Base-by-base conservation (phyloP, 2,888 invertebrate species). In the Stenurella melanura region DNA sequence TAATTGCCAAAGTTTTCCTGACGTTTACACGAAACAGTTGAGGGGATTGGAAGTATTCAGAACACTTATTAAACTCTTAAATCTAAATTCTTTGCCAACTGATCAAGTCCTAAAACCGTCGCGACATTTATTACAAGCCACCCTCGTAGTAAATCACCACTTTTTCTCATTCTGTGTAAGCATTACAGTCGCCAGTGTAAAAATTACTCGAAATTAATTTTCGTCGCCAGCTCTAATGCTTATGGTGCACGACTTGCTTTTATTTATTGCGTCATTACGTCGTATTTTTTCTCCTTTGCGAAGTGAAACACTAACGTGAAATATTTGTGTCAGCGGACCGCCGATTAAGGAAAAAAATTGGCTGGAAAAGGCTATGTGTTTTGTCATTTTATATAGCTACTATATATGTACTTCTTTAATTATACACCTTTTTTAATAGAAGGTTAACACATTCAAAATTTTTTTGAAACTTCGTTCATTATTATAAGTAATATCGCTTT, bases 21-120 rank as follows among this genome's bases (percentile, higher is more conserved):
- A 19, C 42, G 64, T 60, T n/a, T 19, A 38, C 70, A 18, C 12
- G 30, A 60, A 9, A 38, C 19, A 68, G 30, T 42, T 18, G 60
- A 38, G 50, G 70, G 58, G 56, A 74, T 17, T 73, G 76, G 72
- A 78, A 81, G 79, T 80, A 79, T 79, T 74, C 79, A 57, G 73
- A 76, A 75, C 83, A 78, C 83, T 84, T 86, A 86, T 86, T 86
- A 85, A 85, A 85, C 83, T 80, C 84, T 83, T 85, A 86, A 86
- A 86, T 86, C 85, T 83, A 83, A 84, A 86, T 85, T 85, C 84
- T 83, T 84, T 81, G 82, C 80, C 79, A 81, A 83, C 84, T 86
- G 85, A 87, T 87, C 86, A 86, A 87, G 86, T 86, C 85, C 84
- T 84, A 84, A 85, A 85, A 86, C 84, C 85, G 82, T 80, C 80